These are phyloP conservation scores for Rapana venosa DNA, from an alignment of 2,888 invertebrate genomes.

Conservation along the genomic window DNA sequence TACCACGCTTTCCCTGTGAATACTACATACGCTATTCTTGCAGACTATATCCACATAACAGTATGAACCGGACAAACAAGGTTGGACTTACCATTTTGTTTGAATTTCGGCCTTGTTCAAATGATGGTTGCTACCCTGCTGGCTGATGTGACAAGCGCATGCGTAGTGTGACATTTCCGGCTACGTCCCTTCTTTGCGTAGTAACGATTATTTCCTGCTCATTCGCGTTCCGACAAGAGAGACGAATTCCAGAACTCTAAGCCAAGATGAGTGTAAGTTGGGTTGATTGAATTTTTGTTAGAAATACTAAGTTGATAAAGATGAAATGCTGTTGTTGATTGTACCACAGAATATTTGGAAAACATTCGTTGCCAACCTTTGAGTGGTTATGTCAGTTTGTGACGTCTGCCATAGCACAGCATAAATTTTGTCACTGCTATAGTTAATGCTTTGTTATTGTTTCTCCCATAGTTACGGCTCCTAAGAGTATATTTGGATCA, in stretches of 20 bases:
- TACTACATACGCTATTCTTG: too few relatives aligned
- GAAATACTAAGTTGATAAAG: neutral
- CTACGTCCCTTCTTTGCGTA: slow-evolving; percentile 23
- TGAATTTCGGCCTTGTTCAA: neutral
- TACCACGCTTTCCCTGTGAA: too few relatives aligned
- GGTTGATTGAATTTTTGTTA: neutral
- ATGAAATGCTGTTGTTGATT: too few relatives aligned
- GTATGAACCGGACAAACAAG: neutral
- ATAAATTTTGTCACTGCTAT: too few relatives aligned
- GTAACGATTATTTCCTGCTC: slow-evolving; percentile 28
- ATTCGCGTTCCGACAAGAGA: neutral
- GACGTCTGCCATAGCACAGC: too few relatives aligned
- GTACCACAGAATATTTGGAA: too few relatives aligned
- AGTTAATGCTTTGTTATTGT: too few relatives aligned
- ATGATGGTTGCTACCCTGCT: slow-evolving; percentile 12
- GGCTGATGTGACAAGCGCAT: neutral
- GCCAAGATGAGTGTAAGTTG: slow-evolving; percentile 3
- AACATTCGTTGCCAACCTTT: too few relatives aligned
- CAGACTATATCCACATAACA: too few relatives aligned
- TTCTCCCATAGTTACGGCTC: too few relatives aligned
- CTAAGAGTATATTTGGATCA: too few relatives aligned
- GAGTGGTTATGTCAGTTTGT: too few relatives aligned
- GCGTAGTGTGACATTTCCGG: neutral
- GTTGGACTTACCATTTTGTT: slow-evolving; percentile 17
- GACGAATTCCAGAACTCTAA: neutral